Base-by-base conservation (phyloP, 2,888 invertebrate species). In the Selenia dentaria region DNA sequence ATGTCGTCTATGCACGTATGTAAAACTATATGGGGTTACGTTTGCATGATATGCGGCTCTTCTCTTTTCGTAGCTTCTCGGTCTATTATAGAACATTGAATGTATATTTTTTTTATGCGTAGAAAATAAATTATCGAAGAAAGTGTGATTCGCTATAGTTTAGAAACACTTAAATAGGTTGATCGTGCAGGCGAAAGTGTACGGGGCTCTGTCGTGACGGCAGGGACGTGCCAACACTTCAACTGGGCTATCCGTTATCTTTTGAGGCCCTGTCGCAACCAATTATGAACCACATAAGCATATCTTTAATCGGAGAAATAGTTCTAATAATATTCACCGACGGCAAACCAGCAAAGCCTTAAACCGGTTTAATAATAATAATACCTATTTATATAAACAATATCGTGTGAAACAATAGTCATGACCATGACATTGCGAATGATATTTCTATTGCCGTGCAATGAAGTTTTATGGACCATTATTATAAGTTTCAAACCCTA, bases 111-210 rank as follows among this genome's bases (percentile, higher is more conserved):
- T n/a, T n/a, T n/a, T n/a, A n/a, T n/a, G n/a, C n/a, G n/a, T n/a
- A n/a, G n/a, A n/a, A n/a, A n/a, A n/a, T n/a, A n/a, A 53, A 43
- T 12, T 41, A 51, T 50, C 54, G 67, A 73, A 66, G 75, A 74
- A 79, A 78, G 73, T 78, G 66, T 66, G 66, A 77, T 73, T 77
- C 67, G 68, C 63, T 58, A 60, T 57, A 64, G 72, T 67, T 68
- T 63, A 59, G 54, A 64, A 58, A 61, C 60, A 54, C 57, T 68
- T 62, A 74, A 76, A 83, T 79, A 73, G 83, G 79, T 61, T 80
- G 70, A 59, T 81, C 86, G 83, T 85, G 85, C 68, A 52, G 69
- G 77, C 68, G 87, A 88, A 88, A 88, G 86, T 80, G 67, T 60
- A 70, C 69, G 48, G n/a, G 62, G 59, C 62, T 65, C 62, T 66